These are phyloP conservation scores for Gobiocypris rarus DNA, from an alignment of 2,113 vertebrate genomes.

Conservation along the genomic window DNA sequence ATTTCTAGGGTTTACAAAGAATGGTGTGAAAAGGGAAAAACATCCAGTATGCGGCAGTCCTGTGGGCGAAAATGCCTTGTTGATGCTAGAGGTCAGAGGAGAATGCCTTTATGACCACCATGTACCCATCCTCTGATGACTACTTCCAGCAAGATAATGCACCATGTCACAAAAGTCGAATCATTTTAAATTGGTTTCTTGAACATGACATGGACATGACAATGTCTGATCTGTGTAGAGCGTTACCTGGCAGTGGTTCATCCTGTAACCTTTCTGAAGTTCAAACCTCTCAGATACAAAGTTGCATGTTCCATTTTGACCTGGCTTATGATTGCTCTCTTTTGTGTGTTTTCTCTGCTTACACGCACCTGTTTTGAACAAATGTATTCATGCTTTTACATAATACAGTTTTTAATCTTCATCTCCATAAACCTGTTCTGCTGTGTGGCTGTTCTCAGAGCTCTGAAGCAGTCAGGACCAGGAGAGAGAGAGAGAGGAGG, in stretches of 20 bases:
- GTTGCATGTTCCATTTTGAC: constrained; percentile 25
- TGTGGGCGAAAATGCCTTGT: too few relatives aligned
- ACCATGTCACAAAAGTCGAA: too few relatives aligned
- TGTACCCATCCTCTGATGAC: too few relatives aligned
- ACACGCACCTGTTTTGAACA: background rate
- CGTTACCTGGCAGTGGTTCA: constrained; percentile 34
- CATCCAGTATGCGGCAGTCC: too few relatives aligned
- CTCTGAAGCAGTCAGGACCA: constrained; percentile 44
- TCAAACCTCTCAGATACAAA: constrained; percentile 48
- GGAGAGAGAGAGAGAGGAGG: constrained; percentile 22
- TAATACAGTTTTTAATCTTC: constrained; percentile 18
- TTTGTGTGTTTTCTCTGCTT: background rate
- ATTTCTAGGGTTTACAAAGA: too few relatives aligned
- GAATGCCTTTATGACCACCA: too few relatives aligned
- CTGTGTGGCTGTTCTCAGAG: constrained; percentile 32
- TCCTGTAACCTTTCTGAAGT: constrained; percentile 45
- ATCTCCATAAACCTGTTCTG: constrained; percentile 43
- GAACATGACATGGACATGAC: too few relatives aligned
- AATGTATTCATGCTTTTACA: background rate
- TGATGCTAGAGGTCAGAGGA: too few relatives aligned
- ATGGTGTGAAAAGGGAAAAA: too few relatives aligned
- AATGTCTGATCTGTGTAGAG: constrained; percentile 10
- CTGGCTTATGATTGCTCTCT: constrained; percentile 22
- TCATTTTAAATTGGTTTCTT: too few relatives aligned
- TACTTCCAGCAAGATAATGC: too few relatives aligned